A percentile compares a stretch with the other conserved stretches of the same genome.
These are phyloP conservation scores for Blastobasis adustella DNA, from an alignment of 2,888 invertebrate genomes.

Conservation along the genomic window DNA sequence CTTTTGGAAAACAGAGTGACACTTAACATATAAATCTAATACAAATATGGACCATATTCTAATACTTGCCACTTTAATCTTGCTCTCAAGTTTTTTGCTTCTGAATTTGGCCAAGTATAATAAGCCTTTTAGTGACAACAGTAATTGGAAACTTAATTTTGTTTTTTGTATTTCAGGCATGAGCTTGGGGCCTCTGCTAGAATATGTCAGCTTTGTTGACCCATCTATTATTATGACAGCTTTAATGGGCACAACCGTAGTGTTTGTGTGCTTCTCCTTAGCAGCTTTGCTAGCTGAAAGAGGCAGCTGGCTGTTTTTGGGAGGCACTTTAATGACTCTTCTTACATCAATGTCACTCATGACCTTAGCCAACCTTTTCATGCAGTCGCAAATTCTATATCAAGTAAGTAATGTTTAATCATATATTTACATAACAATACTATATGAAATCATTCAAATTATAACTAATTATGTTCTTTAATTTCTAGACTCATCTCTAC, in stretches of 20 bases:
- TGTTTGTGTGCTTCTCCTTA: conserved; percentile 94
- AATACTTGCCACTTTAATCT: too few relatives aligned
- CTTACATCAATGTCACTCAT: conserved; percentile 86
- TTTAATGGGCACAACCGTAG: conserved; percentile 86
- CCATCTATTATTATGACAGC: conserved; percentile 93
- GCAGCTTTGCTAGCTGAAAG: conserved; percentile 90
- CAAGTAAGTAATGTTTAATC: conserved; percentile 73
- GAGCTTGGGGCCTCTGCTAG: conserved; percentile 90
- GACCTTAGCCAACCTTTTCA: conserved; percentile 88
- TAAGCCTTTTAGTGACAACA: too few relatives aligned
- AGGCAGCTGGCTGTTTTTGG: conserved; percentile 92
- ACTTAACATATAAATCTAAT: too few relatives aligned
- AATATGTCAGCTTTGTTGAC: conserved; percentile 85
- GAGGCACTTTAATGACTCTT: conserved; percentile 89
- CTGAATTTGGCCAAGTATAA: too few relatives aligned
- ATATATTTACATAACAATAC: not conserved
- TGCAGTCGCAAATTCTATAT: conserved; percentile 86
- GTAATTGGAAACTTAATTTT: too few relatives aligned
- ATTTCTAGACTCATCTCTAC: conserved; percentile 85
- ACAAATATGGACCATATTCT: too few relatives aligned
- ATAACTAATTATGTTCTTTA: not conserved
- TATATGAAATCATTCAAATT: too few relatives aligned
- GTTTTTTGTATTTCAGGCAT: conserved; percentile 76
- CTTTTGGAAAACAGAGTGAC: too few relatives aligned
- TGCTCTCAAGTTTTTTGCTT: too few relatives aligned